Base-by-base conservation (phyloP, 2,888 invertebrate species). In the Trilocha varians region DNA sequence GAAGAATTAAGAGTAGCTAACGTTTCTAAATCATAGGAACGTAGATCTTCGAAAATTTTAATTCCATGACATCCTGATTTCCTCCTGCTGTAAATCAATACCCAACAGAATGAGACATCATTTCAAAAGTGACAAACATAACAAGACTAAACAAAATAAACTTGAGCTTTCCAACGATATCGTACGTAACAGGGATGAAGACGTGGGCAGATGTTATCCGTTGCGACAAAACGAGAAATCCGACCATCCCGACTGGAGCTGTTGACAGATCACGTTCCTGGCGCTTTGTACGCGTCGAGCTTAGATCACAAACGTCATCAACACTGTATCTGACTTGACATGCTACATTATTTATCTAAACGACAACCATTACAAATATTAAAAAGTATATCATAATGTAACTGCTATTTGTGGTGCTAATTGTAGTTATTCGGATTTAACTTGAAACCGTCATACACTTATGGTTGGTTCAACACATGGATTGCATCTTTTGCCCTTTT, bases 161-260 rank as follows among this genome's bases (percentile, higher is more conserved):
- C 25, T 3, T 25, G 8, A 25, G 25, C 38, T 38, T 33, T 38
- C 33, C 13, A 38, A 38, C 33, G 34, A 39, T 39, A 17, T 16
- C 17, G 34, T 38, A 18, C 32, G 33, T 33, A 33, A 33, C 33
- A 13, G 25, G 25, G 5, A 25, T 11, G 25, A 25, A 1, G 25
- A 25, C 17, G 33, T 32, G 34, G 39, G 38, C 16, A 16, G 33
- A 39, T 17, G 34, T 5, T 25, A 38, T 38, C 25, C 13, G 33
- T 17, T 33, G 16, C 16, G 34, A 34, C 39, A 16, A 5, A 39
- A 16, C 25, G 25, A 25, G 25, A 25, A 25, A 25, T 25, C 25
- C 11, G 11, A 25, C 25, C 25, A 5, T 25, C 11, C 25, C 25
- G 11, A 25, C 25, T 25, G 6, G 25, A 25, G 11, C n/a, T 25